A percentile compares a stretch with the other conserved stretches of the same genome.
Evolutionary conservation across 92 coral and sea anemone genomes (phyloP).

Genomic region (Galaxea fascicularis): DNA sequence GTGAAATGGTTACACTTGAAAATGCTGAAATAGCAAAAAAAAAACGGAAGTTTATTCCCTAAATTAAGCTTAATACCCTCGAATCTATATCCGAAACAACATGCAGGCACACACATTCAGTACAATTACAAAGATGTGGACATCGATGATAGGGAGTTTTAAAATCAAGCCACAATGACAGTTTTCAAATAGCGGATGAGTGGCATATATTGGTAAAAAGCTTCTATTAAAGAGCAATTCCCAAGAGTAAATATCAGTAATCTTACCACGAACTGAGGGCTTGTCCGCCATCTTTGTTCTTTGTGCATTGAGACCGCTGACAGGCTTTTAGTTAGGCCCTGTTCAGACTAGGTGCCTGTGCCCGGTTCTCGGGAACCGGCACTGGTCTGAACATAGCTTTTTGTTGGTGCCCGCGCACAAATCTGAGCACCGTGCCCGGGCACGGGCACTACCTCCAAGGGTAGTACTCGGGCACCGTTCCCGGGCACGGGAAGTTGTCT

Average conservation of each 20-base stretch:
- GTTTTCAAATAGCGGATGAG: background rate
- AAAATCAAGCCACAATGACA: background rate
- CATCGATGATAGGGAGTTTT: background rate
- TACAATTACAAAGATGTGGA: background rate
- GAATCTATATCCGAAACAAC: background rate
- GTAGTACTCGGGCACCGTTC: too few species aligned
- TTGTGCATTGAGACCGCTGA: background rate
- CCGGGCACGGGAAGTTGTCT: too few species aligned
- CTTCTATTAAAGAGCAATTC: background rate
- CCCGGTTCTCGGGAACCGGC: too few species aligned
- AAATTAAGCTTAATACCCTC: background rate
- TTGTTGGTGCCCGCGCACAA: too few species aligned
- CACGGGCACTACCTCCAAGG: too few species aligned
- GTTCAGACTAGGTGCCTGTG: too few species aligned
- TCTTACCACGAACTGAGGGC: background rate
- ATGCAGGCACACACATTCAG: slow-evolving; percentile 4
- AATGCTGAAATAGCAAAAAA: slow-evolving; percentile 4
- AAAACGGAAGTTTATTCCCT: background rate
- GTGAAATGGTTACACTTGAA: slow-evolving; percentile 18
- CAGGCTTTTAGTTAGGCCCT: too few species aligned
- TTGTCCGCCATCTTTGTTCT: slow-evolving; percentile 19
- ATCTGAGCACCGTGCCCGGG: too few species aligned
- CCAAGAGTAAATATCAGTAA: background rate
- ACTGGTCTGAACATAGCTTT: too few species aligned
- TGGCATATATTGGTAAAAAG: background rate